Evolutionary conservation across 1,140 invertebrate genomes (phyloP).

Genomic region (Goniozus legneri): DNA sequence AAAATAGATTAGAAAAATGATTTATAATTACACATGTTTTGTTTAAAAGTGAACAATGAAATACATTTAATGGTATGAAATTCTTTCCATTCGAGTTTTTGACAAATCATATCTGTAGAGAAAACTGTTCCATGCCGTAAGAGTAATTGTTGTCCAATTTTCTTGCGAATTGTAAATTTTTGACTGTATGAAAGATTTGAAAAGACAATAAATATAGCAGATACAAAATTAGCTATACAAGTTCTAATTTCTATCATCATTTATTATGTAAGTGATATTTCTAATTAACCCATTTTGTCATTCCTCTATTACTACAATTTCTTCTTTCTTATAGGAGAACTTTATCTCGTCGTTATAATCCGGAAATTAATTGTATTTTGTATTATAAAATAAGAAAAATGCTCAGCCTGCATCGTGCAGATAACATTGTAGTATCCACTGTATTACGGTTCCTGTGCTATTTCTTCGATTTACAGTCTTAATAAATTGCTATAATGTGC

Average conservation of each 20-base stretch:
- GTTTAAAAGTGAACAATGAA: neutral
- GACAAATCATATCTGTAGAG: too few species aligned
- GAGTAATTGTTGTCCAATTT: too few species aligned
- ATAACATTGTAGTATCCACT: slow-evolving; percentile 14
- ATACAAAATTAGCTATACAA: slow-evolving; percentile 48
- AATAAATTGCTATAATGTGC: slow-evolving; percentile 41
- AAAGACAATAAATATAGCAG: slow-evolving; percentile 43
- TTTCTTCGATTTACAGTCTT: slow-evolving; percentile 42
- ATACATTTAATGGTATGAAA: neutral
- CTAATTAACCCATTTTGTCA: slow-evolving; percentile 20
- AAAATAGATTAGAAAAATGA: neutral
- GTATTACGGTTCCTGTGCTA: slow-evolving; percentile 19
- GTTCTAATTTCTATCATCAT: slow-evolving; percentile 35
- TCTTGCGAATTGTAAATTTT: too few species aligned
- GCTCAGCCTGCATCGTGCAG: slow-evolving; percentile 27
- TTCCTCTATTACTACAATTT: slow-evolving; percentile 13
- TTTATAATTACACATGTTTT: neutral
- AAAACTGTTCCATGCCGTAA: too few species aligned
- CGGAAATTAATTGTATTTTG: slow-evolving; percentile 10
- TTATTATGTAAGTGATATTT: slow-evolving; percentile 16
- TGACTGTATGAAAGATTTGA: slow-evolving; percentile 22
- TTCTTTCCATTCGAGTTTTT: too few species aligned
- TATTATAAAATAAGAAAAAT: slow-evolving; percentile 33
- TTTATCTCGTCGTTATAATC: slow-evolving; percentile 23
- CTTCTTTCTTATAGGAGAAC: slow-evolving; percentile 19